Evolutionary conservation across 2,888 invertebrate species (phyloP), one percentile per base, ranked within the genome.

Genomic region (Rhodophaea formosa): DNA sequence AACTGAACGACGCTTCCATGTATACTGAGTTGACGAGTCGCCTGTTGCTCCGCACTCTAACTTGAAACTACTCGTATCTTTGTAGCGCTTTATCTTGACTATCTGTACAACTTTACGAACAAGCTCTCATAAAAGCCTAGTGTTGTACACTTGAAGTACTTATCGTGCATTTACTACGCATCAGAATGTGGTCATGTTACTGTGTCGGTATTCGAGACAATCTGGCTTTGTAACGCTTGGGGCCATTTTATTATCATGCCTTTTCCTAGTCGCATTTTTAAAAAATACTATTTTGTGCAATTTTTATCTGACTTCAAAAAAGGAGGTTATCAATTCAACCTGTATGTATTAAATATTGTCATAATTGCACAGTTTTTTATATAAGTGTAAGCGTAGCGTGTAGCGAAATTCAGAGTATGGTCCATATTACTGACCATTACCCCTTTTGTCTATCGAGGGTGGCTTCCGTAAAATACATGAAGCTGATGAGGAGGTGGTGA

Each of bases 91-190:
- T 60, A 59, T 58, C 39, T 45, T 12, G 56, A 52, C 49, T 57
- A 57, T 62, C 54, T 23, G 44, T 62, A 57, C 55, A 56, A 52
- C 61, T 61, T 59, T 62, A 58, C 57, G 59, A 58, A 62, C 54
- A 60, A 58, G 59, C 60, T 59, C 47, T 51, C 47, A 14, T 60
- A 53, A 60, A 58, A 61, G 58, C 61, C 57, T 59, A 49, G 12
- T 15, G 17, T 1, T 14, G 43, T 54, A 30, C 44, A 16, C 32
- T 39, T 12, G 39, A 39, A 39, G n/a, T 39, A 39, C 23, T 23
- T 23, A 23, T 23, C 23, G 23, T 39, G 39, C n/a, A 32, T 32
- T 32, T 10, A 39, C n/a, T 39, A 39, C 12, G 39, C n/a, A 12
- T n/a, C 5, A 23, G 23, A 12, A 39, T 39, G 39, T 39, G n/a